phyloP scores from a whole-genome alignment of 1,140 invertebrate species.

The Drosophila littoralis region DNA sequence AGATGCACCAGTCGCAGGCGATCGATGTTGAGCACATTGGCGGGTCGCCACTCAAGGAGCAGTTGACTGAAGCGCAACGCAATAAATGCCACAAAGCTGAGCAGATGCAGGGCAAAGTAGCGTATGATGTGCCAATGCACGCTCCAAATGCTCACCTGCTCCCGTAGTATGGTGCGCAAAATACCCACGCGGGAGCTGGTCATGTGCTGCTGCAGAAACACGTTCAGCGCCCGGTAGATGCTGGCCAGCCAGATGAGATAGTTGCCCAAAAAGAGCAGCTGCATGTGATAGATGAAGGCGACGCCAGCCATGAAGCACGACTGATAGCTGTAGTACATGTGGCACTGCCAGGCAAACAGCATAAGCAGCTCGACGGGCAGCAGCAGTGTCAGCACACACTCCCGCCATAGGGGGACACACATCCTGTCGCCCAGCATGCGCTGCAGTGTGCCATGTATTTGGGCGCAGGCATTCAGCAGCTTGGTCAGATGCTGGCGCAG shows the following conservation, averaged over 20 bases:
- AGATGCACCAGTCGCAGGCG: constrained; percentile 23
- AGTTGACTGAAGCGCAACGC: background rate
- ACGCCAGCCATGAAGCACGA: constrained; percentile 50
- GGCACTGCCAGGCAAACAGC: constrained; percentile 42
- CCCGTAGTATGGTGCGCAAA: constrained; percentile 26
- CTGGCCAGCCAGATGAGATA: constrained; percentile 60
- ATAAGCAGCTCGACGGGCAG: constrained; percentile 31
- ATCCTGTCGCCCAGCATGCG: constrained; percentile 34
- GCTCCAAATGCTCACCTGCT: constrained; percentile 30
- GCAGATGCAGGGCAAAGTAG: constrained; percentile 53
- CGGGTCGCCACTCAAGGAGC: background rate
- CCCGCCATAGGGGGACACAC: constrained; percentile 45
- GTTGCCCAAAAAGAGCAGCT: constrained; percentile 58
- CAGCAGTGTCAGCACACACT: constrained; percentile 37
- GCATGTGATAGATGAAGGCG: constrained; percentile 51
- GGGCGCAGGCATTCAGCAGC: constrained; percentile 48
- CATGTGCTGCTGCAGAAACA: constrained; percentile 50
- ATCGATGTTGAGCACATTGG: constrained; percentile 17
- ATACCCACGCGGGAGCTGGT: constrained; percentile 21
- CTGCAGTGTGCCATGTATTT: constrained; percentile 33
- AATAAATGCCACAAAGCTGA: constrained; percentile 42
- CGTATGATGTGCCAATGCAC: constrained; percentile 36
- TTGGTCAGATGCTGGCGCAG: constrained; percentile 41
- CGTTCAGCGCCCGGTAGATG: constrained; percentile 50
- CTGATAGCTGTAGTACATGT: constrained; percentile 58